Evolutionary conservation across 2,113 vertebrate species (phyloP).

Genomic region (Gasterosteus aculeatus): DNA sequence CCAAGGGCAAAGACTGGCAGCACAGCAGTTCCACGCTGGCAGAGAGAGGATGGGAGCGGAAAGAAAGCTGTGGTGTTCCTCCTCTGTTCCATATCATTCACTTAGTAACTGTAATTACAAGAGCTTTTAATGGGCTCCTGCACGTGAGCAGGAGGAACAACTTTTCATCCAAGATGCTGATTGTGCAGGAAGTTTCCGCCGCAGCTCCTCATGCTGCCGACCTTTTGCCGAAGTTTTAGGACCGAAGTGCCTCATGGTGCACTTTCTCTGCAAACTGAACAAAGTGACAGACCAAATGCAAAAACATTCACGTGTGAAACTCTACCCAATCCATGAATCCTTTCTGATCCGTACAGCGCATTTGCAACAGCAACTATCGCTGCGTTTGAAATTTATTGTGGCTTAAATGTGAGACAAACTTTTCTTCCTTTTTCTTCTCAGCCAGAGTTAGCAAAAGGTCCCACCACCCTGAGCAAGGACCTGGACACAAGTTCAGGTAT

Average conservation of each 20-base stretch:
- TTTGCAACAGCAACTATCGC: background rate
- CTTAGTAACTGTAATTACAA: slow-evolving; percentile 61
- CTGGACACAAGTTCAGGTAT: background rate
- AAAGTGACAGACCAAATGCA: slow-evolving; percentile 14
- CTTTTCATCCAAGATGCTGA: slow-evolving; percentile 51
- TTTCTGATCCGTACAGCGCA: background rate
- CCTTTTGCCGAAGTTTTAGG: background rate
- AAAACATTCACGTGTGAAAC: background rate
- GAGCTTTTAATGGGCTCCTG: slow-evolving; percentile 58
- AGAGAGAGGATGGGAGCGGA: slow-evolving; percentile 30
- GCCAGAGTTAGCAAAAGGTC: background rate
- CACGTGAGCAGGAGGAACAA: slow-evolving; percentile 41
- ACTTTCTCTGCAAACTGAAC: background rate
- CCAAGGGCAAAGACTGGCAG: slow-evolving; percentile 38
- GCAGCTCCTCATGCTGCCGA: slow-evolving; percentile 18
- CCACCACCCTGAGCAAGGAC: background rate
- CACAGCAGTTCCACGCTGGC: slow-evolving; percentile 32
- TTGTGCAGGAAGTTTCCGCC: slow-evolving; percentile 58
- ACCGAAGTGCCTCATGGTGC: background rate
- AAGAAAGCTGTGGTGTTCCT: slow-evolving; percentile 39
- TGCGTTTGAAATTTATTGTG: background rate
- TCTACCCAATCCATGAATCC: background rate
- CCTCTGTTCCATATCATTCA: slow-evolving; percentile 42
- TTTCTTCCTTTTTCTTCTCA: background rate
- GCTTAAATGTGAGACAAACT: background rate